phyloP scores from a whole-genome alignment of 2,888 invertebrate species.

The Conchocele bisecta region DNA sequence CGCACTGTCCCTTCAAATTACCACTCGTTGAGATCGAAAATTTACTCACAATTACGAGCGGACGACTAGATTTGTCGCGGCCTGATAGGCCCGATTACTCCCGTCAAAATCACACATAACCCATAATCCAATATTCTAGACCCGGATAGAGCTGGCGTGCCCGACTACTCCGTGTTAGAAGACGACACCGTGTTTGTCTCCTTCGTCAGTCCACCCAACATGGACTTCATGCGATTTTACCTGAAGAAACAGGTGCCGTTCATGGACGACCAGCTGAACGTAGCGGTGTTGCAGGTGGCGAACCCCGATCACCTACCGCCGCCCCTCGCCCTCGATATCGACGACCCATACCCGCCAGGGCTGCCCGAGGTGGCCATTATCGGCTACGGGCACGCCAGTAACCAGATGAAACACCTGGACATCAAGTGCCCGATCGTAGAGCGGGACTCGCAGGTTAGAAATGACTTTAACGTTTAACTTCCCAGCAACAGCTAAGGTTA shows the following conservation, averaged over 20 bases:
- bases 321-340: constrained; percentile 34
- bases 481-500: too few relatives aligned
- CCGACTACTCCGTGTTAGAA: constrained; percentile 49
- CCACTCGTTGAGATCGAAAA: too few relatives aligned
- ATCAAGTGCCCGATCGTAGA: constrained; percentile 27
- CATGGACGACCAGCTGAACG: constrained; percentile 41
- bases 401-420: constrained; percentile 40
- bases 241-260: constrained; percentile 35
- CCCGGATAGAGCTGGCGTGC: constrained; percentile 37
- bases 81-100: too few relatives aligned
- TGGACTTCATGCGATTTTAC: constrained; percentile 5
- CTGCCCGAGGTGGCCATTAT: constrained; percentile 34
- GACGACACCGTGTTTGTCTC: constrained; percentile 31
- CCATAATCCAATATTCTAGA: constrained; percentile 25
- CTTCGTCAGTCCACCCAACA: constrained; percentile 23
- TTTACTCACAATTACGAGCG: too few relatives aligned
- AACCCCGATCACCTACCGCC: constrained; percentile 30
- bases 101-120: too few relatives aligned
- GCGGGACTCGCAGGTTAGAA: too few relatives aligned
- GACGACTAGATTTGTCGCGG: too few relatives aligned
- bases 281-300: constrained; percentile 43
- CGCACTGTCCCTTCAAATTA: too few relatives aligned
- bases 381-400: constrained; percentile 35
- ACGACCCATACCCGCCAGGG: constrained; percentile 10
- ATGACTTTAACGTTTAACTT: too few relatives aligned